Evolutionary conservation across 2,888 invertebrate genomes (phyloP).

Genomic region (Drosophila vallismaia): DNA sequence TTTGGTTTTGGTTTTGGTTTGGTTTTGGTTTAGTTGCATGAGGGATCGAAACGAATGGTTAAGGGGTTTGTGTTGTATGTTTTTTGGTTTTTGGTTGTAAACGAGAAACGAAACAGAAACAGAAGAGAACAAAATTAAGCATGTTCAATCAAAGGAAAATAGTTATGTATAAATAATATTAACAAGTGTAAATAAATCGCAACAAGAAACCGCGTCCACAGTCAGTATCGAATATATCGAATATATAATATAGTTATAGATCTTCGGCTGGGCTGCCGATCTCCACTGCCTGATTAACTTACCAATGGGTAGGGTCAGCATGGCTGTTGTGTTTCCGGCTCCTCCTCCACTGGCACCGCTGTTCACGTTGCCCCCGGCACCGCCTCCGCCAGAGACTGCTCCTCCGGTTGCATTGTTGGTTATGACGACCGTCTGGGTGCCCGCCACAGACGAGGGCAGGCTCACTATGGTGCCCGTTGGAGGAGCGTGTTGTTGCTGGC

Average conservation of each 20-base stretch:
- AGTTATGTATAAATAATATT: slow-evolving; percentile 42
- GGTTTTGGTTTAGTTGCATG: slow-evolving; percentile 57
- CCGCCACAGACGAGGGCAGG: slow-evolving; percentile 75
- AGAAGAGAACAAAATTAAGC: slow-evolving; percentile 75
- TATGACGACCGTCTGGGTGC: slow-evolving; percentile 84
- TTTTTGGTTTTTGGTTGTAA: slow-evolving; percentile 40
- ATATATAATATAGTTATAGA: background rate
- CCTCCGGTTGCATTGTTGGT: slow-evolving; percentile 70
- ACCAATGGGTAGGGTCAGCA: slow-evolving; percentile 88
- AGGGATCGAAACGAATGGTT: slow-evolving; percentile 63
- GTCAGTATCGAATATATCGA: slow-evolving; percentile 15
- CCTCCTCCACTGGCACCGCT: slow-evolving; percentile 34
- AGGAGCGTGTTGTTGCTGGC: slow-evolving; percentile 83
- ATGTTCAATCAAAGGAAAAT: slow-evolving; percentile 67
- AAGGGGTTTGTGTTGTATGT: slow-evolving; percentile 54
- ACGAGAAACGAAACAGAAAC: slow-evolving; percentile 69
- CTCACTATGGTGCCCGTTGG: slow-evolving; percentile 85
- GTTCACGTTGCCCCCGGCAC: slow-evolving; percentile 33
- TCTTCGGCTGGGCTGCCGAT: slow-evolving; percentile 26
- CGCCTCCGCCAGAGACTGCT: slow-evolving; percentile 38
- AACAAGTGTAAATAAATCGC: slow-evolving; percentile 30
- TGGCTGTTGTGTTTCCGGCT: slow-evolving; percentile 81
- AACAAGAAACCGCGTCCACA: slow-evolving; percentile 25
- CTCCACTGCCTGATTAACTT: slow-evolving; percentile 58
- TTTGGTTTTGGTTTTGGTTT: slow-evolving; percentile 26